These are phyloP conservation scores for Neolamprologus falcicula DNA, from an alignment of 2,113 vertebrate genomes.

Conservation along the genomic window DNA sequence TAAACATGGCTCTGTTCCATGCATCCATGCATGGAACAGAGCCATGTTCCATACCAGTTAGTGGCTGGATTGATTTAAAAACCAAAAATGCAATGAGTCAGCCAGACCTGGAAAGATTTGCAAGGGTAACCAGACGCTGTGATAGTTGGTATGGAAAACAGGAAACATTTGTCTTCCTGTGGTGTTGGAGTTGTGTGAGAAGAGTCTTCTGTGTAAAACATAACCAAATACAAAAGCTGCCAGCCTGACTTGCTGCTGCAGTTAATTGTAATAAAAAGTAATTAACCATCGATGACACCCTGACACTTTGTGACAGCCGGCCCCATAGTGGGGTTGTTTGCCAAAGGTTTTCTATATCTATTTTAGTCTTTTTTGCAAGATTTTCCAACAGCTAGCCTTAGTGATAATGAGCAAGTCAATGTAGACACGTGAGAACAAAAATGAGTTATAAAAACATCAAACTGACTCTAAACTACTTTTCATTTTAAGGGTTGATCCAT, in stretches of 20 bases:
- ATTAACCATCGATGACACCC: not conserved
- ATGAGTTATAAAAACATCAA: too few species aligned
- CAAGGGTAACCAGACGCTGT: accelerated
- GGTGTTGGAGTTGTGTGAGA: not conserved
- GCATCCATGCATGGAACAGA: not conserved
- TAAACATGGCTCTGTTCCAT: not conserved
- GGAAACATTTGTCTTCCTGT: not conserved
- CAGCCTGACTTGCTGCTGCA: too few species aligned
- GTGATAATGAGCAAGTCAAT: too few species aligned
- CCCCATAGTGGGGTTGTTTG: too few species aligned
- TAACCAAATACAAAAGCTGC: not conserved
- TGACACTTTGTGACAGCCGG: not conserved
- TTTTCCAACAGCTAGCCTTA: too few species aligned
- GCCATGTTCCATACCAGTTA: too few species aligned
- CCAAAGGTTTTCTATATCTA: too few species aligned
- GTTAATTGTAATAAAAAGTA: too few species aligned
- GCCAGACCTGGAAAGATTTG: accelerated
- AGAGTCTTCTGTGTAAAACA: not conserved
- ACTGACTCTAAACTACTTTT: too few species aligned
- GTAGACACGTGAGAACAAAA: too few species aligned
- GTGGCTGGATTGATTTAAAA: not conserved
- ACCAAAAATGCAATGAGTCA: not conserved
- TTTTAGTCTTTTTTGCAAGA: too few species aligned
- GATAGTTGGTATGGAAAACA: accelerated
- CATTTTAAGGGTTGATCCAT: too few species aligned